Evolutionary conservation across 2,888 invertebrate species (phyloP), one percentile per base, ranked within the genome.

Genomic region (Ditylenchus weischeri): DNA sequence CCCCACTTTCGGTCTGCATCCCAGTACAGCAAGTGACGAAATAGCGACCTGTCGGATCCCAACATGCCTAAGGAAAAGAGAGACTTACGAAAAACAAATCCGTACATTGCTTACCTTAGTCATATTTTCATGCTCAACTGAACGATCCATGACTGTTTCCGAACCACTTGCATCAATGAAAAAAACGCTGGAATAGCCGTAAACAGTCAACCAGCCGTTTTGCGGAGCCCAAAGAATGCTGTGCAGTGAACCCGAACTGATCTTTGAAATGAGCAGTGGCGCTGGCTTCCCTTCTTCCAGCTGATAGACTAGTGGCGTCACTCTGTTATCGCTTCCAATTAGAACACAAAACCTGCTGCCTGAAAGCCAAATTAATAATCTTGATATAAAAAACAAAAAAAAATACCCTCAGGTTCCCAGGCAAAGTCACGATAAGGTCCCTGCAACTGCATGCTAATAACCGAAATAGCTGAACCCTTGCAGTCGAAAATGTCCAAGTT

Each of bases 401-500:
- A 15, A 15, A 13, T 62, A 77, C 76, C 78, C 57, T 75, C 70
- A 0, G 98, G 96, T 84, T 98, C 98, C 96, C 96, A 98, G 0
- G 93, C 93, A 83, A 98, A 96, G 0, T 93, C 92, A 80, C 85
- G 78, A 63, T 87, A 85, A 59, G 83, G 83, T 72, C 87, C 87
- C 84, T 95, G 93, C 71, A 93, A 91, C 85, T 96, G 96, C 1
- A 96, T 90, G 15, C 92, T 93, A 84, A 98, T 96, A 0, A 98
- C 94, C 0, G 98, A 96, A 77, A 96, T 91, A 83, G 95, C 94
- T 76, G 85, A 86, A 71, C 85, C 85, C 64, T 93, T 88, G 90
- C 98, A 93, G 83, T 96, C 93, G 87, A 98, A 98, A 76, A 98
- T 91, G 86, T 99, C 98, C 85, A 98, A 93, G 84, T 95, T 96